phyloP scores from a whole-genome alignment of 2,113 vertebrate genomes.

The Mesocricetus auratus region DNA sequence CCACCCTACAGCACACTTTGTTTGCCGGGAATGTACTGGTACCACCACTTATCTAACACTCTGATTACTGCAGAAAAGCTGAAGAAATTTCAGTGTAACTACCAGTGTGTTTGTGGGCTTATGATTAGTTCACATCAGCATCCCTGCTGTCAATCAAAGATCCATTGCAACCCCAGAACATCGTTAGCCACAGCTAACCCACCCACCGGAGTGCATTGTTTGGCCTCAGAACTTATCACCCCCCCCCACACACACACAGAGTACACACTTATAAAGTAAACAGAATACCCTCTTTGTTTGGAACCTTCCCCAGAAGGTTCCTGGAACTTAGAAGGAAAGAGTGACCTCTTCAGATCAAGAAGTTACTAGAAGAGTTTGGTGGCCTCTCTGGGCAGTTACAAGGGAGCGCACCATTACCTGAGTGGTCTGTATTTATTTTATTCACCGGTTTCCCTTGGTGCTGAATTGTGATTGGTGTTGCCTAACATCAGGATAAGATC shows the following conservation, averaged over 20 bases:
- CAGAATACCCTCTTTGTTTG: not conserved
- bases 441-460: not conserved
- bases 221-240: not conserved
- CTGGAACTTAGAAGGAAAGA: not conserved
- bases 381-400: fast-evolving
- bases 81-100: not conserved
- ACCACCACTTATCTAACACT: not conserved
- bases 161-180: fast-evolving
- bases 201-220: not conserved
- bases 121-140: fast-evolving
- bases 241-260: fast-evolving
- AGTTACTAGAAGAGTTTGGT: not conserved
- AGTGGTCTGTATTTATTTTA: not conserved
- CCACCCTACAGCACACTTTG: not conserved
- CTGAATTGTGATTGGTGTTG: not conserved
- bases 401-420: fast-evolving
- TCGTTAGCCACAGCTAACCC: not conserved
- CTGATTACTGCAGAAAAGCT: not conserved
- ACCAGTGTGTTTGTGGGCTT: too few species aligned
- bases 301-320: not conserved
- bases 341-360: not conserved
- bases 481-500: not conserved
- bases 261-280: not conserved
- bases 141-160: not conserved
- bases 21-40: not conserved